phyloP scores from a whole-genome alignment of 2,113 vertebrate species.

The Sinocyclocheilus grahami region DNA sequence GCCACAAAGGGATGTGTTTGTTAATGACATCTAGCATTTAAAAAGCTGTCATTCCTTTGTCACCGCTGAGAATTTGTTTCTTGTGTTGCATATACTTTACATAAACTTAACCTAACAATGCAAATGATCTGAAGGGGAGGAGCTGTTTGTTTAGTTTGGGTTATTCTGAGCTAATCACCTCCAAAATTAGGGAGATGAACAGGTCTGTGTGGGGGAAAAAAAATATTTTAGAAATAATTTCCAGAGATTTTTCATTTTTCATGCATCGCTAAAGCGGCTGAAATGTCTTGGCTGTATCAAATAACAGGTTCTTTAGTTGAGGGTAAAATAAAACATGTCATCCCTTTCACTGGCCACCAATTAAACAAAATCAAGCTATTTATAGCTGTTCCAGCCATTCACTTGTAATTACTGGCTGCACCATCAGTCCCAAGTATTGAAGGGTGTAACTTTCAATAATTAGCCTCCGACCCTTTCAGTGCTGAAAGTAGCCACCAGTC shows the following conservation, averaged over 20 bases:
- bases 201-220: neutral
- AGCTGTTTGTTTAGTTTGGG: slow-evolving; percentile 4
- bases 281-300: slow-evolving; percentile 10
- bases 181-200: slow-evolving; percentile 8
- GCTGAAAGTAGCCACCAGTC: neutral
- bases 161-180: slow-evolving; percentile 29
- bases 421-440: slow-evolving; percentile 46
- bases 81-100: slow-evolving; percentile 55
- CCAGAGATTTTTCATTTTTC: neutral
- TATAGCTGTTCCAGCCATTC: slow-evolving; percentile 40
- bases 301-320: slow-evolving; percentile 7
- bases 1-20: slow-evolving; percentile 54
- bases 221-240: neutral
- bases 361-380: slow-evolving; percentile 57
- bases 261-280: neutral
- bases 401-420: slow-evolving; percentile 48
- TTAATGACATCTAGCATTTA: slow-evolving; percentile 61
- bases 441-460: slow-evolving; percentile 52
- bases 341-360: slow-evolving; percentile 33
- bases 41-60: slow-evolving; percentile 56
- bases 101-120: slow-evolving; percentile 55
- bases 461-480: slow-evolving; percentile 31
- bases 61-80: slow-evolving; percentile 50
- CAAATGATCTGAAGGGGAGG: slow-evolving; percentile 39
- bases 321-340: slow-evolving; percentile 7